Evolutionary conservation across 2,888 invertebrate genomes (phyloP).

Genomic region (Amphipyra berbera): DNA sequence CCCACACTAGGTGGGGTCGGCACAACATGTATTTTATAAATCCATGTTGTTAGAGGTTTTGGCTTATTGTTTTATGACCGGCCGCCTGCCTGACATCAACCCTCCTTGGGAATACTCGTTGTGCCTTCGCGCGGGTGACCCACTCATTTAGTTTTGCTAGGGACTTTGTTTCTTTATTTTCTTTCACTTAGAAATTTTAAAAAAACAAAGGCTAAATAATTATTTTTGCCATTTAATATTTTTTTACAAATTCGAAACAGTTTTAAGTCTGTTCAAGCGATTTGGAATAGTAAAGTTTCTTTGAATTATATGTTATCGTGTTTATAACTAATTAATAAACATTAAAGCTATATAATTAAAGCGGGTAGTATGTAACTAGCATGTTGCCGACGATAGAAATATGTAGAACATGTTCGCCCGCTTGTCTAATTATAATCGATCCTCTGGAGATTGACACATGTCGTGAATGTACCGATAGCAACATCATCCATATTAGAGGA

Average conservation of each 20-base stretch:
- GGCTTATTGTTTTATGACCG: no score
- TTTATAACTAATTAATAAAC: constrained; percentile 45
- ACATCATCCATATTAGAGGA: background rate
- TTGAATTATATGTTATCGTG: constrained; percentile 21
- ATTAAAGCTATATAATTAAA: constrained; percentile 40
- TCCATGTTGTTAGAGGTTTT: no score
- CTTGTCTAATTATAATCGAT: constrained; percentile 75
- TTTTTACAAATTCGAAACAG: background rate
- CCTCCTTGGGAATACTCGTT: no score
- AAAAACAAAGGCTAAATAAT: background rate
- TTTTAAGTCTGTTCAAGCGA: background rate
- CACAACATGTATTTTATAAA: no score
- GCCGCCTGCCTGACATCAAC: no score
- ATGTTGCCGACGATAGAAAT: constrained; percentile 57
- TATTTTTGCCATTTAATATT: background rate
- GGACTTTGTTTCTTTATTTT: no score
- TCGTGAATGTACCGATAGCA: constrained; percentile 58
- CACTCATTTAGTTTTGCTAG: no score
- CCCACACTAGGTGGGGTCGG: no score
- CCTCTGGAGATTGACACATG: constrained; percentile 76
- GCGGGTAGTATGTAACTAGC: constrained; percentile 29
- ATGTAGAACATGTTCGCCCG: constrained; percentile 65
- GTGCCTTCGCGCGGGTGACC: no score
- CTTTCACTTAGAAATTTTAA: no score
- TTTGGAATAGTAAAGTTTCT: constrained; percentile 3